Evolutionary conservation across 2,888 invertebrate species (phyloP), one percentile per base, ranked within the genome.

Genomic region (Sthenelais limicola): DNA sequence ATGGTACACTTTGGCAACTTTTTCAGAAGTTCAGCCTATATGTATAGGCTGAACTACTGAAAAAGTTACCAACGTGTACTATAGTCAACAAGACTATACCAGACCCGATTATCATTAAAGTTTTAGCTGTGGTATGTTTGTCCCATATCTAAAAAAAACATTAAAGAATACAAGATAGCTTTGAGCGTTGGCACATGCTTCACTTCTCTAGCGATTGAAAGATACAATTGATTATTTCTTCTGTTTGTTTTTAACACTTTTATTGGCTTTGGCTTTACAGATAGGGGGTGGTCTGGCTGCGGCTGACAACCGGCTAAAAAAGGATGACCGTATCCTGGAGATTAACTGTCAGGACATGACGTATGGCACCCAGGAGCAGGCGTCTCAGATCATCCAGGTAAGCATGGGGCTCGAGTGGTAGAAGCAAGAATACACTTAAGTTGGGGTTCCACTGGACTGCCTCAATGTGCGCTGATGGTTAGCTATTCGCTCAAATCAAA

Each of bases 311-410:
- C 81, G 88, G 38, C 80, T 89, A 26, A 83, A 84, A 76, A 82
- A 87, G n/a, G 88, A 89, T 77, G 89, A 89, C 80, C 81, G 88
- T 48, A 86, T 89, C 49, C 81, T 89, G 54, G 88, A 88, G 80
- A 88, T 89, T 56, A 89, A 89, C 76, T 86, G 86, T 12, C 81
- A 84, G 48, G 89, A 89, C 79, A 85, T 89, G 38, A 82, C 86
- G 0, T 84, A 85, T 75, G 87, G 86, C 32, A 84, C 86, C n/a
- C 87, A 89, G 73, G 89, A 89, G 77, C 85, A 88, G 62, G 89
- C 89, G 66, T 88, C 89, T 35, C 77, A 82, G 43, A 77, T 87
- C 54, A 88, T 88, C 71, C 84, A 84, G 83, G 87, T 86, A 67
- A 68, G 12, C 7, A 51, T 24, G 21, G 21, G 51, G 24, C 7